Conservation (phyloP, 2,113 vertebrate genomes). For the Pleuronectes platessa region DNA sequence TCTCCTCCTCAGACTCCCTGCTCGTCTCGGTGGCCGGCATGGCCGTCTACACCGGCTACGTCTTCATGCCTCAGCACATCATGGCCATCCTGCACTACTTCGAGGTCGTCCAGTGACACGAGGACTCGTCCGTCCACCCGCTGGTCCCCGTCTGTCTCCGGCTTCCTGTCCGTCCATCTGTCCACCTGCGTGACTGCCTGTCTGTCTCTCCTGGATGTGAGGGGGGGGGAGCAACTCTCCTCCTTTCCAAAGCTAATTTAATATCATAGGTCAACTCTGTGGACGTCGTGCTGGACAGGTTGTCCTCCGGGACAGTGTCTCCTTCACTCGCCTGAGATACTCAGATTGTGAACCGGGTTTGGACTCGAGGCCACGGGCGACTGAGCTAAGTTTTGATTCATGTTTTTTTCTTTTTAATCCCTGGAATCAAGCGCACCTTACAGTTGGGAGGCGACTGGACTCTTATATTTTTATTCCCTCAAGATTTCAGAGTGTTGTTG, state of each 20-base stretch:
- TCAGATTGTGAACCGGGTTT: neutral
- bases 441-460: neutral
- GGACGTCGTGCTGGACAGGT: neutral
- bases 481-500: neutral
- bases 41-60: slow-evolving; percentile 96
- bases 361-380: neutral
- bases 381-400: neutral
- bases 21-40: slow-evolving; percentile 92
- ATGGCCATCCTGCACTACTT: slow-evolving; percentile 99
- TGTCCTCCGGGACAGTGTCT: neutral
- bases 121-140: slow-evolving; percentile 7
- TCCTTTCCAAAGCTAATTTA: neutral
- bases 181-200: neutral
- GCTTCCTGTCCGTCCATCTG: slow-evolving; percentile 1
- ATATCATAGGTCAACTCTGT: neutral
- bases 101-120: slow-evolving; percentile 90
- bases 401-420: neutral
- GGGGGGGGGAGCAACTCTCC: neutral
- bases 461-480: neutral
- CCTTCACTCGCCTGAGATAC: neutral
- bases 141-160: slow-evolving; percentile 6
- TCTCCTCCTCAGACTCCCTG: slow-evolving; percentile 87
- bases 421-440: slow-evolving; percentile 22
- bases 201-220: slow-evolving; percentile 1
- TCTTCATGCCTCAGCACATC: slow-evolving; percentile 99